Conservation (phyloP, 2,797 vertebrate genomes). For the Amblyraja radiata region DNA sequence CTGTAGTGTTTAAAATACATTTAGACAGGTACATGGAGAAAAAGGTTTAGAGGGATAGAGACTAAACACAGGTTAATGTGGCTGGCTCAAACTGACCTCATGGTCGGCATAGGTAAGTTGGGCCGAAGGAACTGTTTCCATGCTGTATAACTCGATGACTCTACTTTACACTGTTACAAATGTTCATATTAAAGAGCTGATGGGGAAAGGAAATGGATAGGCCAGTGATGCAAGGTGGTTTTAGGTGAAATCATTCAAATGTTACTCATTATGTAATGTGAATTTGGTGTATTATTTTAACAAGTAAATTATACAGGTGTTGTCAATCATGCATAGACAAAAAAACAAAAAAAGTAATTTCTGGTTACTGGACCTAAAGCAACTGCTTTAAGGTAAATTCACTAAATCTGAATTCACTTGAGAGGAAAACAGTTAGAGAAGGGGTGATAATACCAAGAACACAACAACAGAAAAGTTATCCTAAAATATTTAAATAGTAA, state of each 20-base stretch:
- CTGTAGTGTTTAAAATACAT: too few relatives aligned
- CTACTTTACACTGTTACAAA: not conserved
- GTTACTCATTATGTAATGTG: not conserved
- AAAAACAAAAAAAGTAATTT: not conserved
- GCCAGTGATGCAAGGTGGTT: not conserved
- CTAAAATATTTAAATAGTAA: not conserved
- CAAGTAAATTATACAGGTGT: not conserved
- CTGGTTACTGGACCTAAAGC: not conserved
- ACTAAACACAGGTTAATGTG: too few relatives aligned
- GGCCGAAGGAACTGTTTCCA: too few relatives aligned
- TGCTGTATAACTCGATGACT: not conserved
- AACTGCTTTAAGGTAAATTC: not conserved
- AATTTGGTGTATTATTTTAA: not conserved
- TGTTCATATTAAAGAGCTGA: not conserved
- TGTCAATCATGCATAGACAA: not conserved
- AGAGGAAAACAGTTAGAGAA: not conserved
- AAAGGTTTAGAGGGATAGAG: too few relatives aligned
- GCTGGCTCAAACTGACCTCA: too few relatives aligned
- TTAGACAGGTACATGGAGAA: too few relatives aligned
- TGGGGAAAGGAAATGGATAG: not conserved
- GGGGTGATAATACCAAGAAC: not conserved
- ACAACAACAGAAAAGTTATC: not conserved
- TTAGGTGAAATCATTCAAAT: not conserved
- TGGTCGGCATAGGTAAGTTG: too few relatives aligned
- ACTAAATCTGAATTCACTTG: not conserved